phyloP scores from a whole-genome alignment of 2,113 vertebrate species.

The Cavia porcellus region DNA sequence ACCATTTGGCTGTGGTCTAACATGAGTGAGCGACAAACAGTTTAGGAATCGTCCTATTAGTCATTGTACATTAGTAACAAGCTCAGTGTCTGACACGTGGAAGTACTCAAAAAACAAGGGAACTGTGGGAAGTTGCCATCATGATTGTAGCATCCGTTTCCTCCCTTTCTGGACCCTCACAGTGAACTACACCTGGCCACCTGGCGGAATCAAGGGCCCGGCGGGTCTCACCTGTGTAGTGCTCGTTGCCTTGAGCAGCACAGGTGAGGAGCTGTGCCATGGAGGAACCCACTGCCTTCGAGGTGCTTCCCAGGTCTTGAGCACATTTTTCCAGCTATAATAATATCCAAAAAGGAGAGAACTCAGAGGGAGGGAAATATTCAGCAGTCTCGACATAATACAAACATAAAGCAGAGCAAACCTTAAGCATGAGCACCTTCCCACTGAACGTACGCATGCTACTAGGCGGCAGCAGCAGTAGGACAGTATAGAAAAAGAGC shows the following conservation, averaged over 20 bases:
- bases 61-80: neutral
- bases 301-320: conserved; percentile 98
- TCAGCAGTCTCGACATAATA: neutral
- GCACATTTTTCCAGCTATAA: conserved; percentile 97
- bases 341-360: conserved; percentile 50
- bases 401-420: neutral
- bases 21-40: neutral
- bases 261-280: conserved; percentile 99
- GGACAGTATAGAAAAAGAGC: neutral
- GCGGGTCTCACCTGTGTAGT: conserved; percentile 95
- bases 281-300: conserved; percentile 98
- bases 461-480: too few relatives aligned
- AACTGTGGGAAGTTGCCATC: neutral
- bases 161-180: too few relatives aligned
- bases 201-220: fast-evolving
- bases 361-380: conserved; percentile 46
- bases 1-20: neutral
- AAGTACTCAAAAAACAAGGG: neutral
- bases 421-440: neutral
- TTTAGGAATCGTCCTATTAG: neutral
- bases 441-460: neutral
- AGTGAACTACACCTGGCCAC: neutral
- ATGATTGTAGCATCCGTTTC: neutral
- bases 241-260: conserved; percentile 98
- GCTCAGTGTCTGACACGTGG: neutral